Conservation (phyloP, 2,113 vertebrate genomes). For the Corynorhinus townsendii region DNA sequence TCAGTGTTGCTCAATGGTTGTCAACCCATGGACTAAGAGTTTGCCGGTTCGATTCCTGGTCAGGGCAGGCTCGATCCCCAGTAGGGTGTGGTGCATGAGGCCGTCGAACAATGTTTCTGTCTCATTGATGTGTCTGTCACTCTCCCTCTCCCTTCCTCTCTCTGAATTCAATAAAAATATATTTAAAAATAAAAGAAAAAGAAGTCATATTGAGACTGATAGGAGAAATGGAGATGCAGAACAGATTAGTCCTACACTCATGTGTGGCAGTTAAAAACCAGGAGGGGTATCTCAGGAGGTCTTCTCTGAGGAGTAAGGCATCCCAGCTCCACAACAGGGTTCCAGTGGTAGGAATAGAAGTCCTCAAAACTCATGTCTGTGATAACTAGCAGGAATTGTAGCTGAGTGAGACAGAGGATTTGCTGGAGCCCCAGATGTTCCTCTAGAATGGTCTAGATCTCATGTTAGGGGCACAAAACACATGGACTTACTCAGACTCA, state of each 20-base stretch:
- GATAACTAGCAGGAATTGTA: background rate
- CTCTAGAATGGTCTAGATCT: background rate
- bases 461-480: too few species aligned
- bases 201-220: background rate
- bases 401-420: background rate
- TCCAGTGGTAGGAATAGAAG: background rate
- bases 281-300: background rate
- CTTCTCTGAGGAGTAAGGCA: background rate
- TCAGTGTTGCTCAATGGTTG: too few species aligned
- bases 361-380: background rate
- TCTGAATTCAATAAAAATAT: too few species aligned
- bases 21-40: too few species aligned
- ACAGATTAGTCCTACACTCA: background rate
- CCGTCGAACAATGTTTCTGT: too few species aligned
- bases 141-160: too few species aligned
- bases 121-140: too few species aligned
- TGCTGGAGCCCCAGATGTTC: background rate
- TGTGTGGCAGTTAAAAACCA: background rate
- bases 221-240: background rate
- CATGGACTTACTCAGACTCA: background rate
- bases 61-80: too few species aligned
- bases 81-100: too few species aligned
- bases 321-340: background rate
- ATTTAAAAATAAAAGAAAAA: too few species aligned
- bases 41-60: too few species aligned